Evolutionary conservation across 2,113 vertebrate species (phyloP).

Genomic region (Cygnus buccinator): DNA sequence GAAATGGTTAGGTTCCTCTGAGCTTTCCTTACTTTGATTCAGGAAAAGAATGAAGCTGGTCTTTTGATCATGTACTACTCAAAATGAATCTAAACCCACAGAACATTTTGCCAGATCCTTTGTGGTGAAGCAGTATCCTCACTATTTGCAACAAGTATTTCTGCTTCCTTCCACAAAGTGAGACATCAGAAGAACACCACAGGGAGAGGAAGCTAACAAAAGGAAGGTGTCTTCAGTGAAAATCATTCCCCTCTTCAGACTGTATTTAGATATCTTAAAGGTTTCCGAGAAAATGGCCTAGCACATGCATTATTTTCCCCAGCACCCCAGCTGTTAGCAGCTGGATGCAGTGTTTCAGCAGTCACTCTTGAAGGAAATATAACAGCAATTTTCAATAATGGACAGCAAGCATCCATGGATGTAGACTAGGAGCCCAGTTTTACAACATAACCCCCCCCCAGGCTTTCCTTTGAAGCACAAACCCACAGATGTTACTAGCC

Average conservation of each 20-base stretch:
- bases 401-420: neutral
- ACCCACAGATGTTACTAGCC: neutral
- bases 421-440: neutral
- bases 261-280: neutral
- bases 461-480: neutral
- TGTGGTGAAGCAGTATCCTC: neutral
- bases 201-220: neutral
- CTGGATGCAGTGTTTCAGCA: neutral
- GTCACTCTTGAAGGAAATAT: neutral
- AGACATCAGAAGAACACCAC: neutral
- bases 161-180: constrained; percentile 13
- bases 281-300: neutral
- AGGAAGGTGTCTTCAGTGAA: neutral
- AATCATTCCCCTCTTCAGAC: neutral
- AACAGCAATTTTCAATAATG: neutral
- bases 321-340: constrained; percentile 17
- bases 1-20: neutral
- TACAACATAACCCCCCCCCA: neutral
- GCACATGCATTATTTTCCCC: neutral
- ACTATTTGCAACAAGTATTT: neutral
- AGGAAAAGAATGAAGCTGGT: neutral
- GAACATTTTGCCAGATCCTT: constrained; percentile 6
- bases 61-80: constrained; percentile 15
- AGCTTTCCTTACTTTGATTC: neutral
- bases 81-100: neutral